phyloP scores from a whole-genome alignment of 2,888 invertebrate genomes.

The Ophioninae sp. region DNA sequence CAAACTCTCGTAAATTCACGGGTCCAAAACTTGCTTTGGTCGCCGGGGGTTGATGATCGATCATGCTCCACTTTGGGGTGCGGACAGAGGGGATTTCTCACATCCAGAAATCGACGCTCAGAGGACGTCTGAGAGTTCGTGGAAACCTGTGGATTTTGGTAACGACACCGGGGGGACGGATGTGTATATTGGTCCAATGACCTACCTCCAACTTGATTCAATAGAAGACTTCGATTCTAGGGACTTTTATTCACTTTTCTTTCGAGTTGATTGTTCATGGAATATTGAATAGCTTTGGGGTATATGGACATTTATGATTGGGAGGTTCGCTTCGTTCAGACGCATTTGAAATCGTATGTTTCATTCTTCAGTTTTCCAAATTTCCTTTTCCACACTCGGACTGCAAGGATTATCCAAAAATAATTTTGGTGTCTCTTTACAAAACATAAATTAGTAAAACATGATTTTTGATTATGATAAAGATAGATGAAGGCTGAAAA shows the following conservation, averaged over 20 bases:
- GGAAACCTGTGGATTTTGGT: constrained; percentile 65
- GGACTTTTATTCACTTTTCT: background rate
- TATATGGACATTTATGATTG: background rate
- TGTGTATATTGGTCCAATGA: background rate
- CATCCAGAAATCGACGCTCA: constrained; percentile 17
- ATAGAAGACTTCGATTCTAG: background rate
- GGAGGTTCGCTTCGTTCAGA: too few relatives aligned
- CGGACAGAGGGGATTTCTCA: constrained; percentile 20
- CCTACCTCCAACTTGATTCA: background rate
- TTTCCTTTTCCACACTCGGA: too few relatives aligned
- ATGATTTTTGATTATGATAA: too few relatives aligned
- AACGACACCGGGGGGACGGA: constrained; percentile 34
- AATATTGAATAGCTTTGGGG: background rate
- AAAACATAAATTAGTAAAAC: too few relatives aligned
- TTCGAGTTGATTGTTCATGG: background rate
- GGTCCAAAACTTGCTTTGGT: constrained; percentile 52
- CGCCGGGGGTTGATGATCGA: constrained; percentile 51
- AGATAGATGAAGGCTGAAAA: too few relatives aligned
- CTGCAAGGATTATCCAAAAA: too few relatives aligned
- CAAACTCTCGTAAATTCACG: constrained; percentile 36
- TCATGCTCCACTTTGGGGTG: constrained; percentile 46
- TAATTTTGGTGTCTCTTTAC: too few relatives aligned
- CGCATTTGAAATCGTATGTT: too few relatives aligned
- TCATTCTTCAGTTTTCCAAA: too few relatives aligned
- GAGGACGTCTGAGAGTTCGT: constrained; percentile 41